Percentiles rank a stretch among this genome's conserved stretches.
Conservation (phyloP, 2,113 vertebrate species). For the Saguinus imperator region DNA sequence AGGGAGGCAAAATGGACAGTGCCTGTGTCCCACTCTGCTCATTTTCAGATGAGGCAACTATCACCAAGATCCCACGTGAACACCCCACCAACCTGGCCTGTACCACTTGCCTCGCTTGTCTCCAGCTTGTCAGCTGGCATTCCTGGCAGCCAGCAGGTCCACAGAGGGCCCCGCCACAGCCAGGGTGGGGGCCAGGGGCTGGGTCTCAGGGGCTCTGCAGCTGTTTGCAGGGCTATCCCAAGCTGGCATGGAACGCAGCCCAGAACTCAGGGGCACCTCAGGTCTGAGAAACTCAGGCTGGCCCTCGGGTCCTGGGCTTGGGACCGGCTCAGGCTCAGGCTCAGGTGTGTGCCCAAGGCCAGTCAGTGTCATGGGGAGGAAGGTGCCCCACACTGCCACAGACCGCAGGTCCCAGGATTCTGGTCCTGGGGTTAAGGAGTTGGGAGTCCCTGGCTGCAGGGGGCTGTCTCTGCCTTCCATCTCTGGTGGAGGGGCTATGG, state of each 20-base stretch:
- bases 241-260: background rate
- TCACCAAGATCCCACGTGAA: no score
- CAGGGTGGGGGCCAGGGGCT: background rate
- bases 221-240: no score
- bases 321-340: accelerated
- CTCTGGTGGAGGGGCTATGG: background rate
- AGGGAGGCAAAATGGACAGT: no score
- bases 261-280: accelerated
- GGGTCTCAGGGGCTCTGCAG: accelerated
- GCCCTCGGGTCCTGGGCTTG: no score
- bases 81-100: no score
- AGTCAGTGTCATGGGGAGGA: accelerated
- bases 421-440: background rate
- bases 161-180: accelerated
- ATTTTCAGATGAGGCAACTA: no score
- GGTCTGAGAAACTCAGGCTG: no score
- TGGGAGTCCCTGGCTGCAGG: background rate
- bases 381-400: accelerated
- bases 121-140: no score
- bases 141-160: no score
- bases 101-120: no score
- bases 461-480: background rate
- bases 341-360: accelerated
- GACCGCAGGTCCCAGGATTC: background rate
- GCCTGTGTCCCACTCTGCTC: no score